These are phyloP conservation scores for Plectus sambesii DNA, from an alignment of 1,140 invertebrate genomes.

Conservation along the genomic window DNA sequence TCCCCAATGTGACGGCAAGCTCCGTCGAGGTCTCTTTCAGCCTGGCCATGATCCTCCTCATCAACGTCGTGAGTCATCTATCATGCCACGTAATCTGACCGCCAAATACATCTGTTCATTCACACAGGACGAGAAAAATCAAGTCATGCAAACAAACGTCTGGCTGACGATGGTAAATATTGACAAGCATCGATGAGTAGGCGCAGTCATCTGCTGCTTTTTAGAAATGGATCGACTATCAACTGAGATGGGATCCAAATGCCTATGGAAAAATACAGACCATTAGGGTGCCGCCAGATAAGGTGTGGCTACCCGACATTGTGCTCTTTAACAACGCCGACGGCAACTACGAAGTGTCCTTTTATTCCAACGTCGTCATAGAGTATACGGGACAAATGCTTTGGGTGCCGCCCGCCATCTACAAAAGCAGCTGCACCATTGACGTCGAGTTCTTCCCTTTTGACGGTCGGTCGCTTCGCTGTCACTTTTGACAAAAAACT, in stretches of 20 bases:
- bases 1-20: conserved; percentile 74
- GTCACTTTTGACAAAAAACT: conserved; percentile 89
- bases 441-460: conserved; percentile 74
- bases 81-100: no score
- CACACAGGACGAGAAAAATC: conserved; percentile 39
- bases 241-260: conserved; percentile 87
- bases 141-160: conserved; percentile 45
- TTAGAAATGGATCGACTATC: conserved; percentile 84
- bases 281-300: no score
- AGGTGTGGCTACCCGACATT: conserved; percentile 98
- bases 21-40: conserved; percentile 82
- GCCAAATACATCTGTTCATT: conserved; percentile 8
- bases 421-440: conserved; percentile 92
- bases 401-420: conserved; percentile 97
- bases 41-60: conserved; percentile 92
- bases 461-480: conserved; percentile 88
- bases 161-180: conserved; percentile 26
- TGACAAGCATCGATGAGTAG: no score
- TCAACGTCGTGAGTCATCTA: conserved; percentile 83
- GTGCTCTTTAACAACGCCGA: conserved; percentile 81
- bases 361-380: conserved; percentile 6
- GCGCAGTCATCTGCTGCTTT: no score
- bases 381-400: conserved; percentile 2
- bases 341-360: conserved; percentile 13
- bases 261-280: conserved; percentile 90